Evolutionary conservation across 2,113 vertebrate genomes (phyloP), one percentile per base, ranked within the genome.

Genomic region (Atractosteus spatula): DNA sequence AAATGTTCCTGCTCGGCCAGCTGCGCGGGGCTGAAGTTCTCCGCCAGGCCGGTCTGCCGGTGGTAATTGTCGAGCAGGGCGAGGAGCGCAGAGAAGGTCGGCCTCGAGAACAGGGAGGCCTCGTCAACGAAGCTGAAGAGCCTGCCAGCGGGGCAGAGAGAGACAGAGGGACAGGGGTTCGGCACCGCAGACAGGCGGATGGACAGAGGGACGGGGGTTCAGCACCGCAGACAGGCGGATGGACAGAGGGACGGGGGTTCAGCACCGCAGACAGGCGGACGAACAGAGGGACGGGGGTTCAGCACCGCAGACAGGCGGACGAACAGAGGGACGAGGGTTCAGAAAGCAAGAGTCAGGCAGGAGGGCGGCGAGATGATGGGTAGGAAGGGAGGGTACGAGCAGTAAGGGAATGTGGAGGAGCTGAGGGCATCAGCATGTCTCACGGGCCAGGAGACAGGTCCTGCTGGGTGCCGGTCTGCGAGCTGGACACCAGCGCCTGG

Each of bases 31-130:
- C 76, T 91, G 84, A 94, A 91, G 13, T 86, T 72, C 82, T 99
- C 97, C 0, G 83, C 62, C 1, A 71, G 85, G 55, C 95, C 97
- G 0, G 94, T 96, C 11, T 77, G 82, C 78, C 89, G 80, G 55
- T 93, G 76, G 82, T 98, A 99, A 78, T 99, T 99, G 84, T 99
- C 93, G 76, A 98, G 85, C 70, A 99, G 79, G 4, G 86, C 87
- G 62, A 96, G 83, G 63, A 98, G 89, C 62, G 94, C 91, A 0
- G 90, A 78, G 0, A 92, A 99, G 1, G 96, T 97, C 1, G 96
- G 96, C 66, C 88, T 95, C 79, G 94, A 91, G 83, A 94, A 91
- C 74, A 99, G 93, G 8, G 92, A 77, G 8, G 71, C 11, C 81
- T 98, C 92, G 0, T 96, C 92, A 82, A 99, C 87, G 3, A 83